Percentiles rank a stretch among this genome's conserved stretches.
These are phyloP conservation scores for Brachionus asplanchnoidis DNA, from an alignment of 1,140 invertebrate species.

Conservation along the genomic window DNA sequence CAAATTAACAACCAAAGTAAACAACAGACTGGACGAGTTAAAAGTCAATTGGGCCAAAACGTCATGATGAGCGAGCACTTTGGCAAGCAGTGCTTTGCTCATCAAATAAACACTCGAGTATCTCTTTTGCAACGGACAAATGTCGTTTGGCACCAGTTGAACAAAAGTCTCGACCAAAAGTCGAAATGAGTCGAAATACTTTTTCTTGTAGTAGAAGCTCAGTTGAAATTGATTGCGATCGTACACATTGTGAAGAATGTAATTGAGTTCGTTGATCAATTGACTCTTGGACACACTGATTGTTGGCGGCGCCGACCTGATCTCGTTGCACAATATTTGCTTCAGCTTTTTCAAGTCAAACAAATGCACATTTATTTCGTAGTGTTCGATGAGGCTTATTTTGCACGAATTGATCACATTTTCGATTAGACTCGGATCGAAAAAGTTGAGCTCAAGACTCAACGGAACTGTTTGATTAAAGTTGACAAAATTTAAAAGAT, in stretches of 20 bases:
- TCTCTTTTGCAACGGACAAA: not conserved
- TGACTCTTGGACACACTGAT: not conserved
- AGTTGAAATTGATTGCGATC: slow-evolving; percentile 15
- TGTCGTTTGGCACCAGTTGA: slow-evolving; percentile 6
- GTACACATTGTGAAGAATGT: slow-evolving; percentile 17
- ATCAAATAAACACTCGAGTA: not conserved
- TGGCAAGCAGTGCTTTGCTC: not conserved
- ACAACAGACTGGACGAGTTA: not conserved
- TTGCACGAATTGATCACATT: slow-evolving; percentile 22
- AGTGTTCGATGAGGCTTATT: not conserved
- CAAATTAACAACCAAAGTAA: slow-evolving; percentile 9
- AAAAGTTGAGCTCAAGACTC: not conserved
- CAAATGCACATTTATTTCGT: not conserved
- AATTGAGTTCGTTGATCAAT: slow-evolving; percentile 7
- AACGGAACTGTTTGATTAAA: not conserved
- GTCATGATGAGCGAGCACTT: not conserved
- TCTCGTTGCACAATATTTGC: slow-evolving; percentile 8
- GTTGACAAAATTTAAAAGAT: not conserved
- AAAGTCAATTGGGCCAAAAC: not conserved
- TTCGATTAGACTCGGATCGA: slow-evolving; percentile 15
- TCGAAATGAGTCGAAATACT: not conserved
- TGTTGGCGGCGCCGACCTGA: not conserved
- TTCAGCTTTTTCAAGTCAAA: slow-evolving; percentile 24
- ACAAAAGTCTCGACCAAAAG: slow-evolving; percentile 6
- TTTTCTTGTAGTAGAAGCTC: not conserved